Conservation (phyloP, 2,113 vertebrate genomes). For the Aegotheles bennettii region DNA sequence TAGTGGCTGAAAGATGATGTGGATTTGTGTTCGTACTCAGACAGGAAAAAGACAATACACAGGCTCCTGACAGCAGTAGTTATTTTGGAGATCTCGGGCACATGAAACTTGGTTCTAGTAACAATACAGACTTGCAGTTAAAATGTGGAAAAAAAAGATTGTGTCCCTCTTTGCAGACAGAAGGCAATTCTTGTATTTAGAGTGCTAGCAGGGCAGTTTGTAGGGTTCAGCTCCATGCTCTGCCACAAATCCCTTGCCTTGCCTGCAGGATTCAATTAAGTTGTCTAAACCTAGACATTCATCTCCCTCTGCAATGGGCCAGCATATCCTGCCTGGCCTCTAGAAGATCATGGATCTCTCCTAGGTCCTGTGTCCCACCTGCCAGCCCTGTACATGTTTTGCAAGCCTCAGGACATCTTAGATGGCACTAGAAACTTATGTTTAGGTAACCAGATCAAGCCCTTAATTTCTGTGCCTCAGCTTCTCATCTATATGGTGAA, state of each 20-base stretch:
- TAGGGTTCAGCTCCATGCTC: neutral
- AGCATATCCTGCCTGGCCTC: neutral
- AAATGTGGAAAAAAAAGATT: neutral
- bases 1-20: neutral
- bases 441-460: neutral
- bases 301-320: neutral
- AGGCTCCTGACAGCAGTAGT: neutral
- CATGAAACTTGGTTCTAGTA: neutral
- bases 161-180: neutral
- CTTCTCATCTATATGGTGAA: neutral
- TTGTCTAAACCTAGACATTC: neutral
- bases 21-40: neutral
- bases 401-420: neutral
- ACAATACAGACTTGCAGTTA: neutral
- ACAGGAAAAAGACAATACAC: neutral
- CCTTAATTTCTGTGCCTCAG: neutral
- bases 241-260: neutral
- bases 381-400: neutral
- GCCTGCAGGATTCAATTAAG: neutral
- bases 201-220: neutral
- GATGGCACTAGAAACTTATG: neutral
- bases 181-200: neutral
- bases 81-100: neutral
- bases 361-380: neutral
- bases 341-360: neutral